phyloP scores from a whole-genome alignment of 2,797 vertebrate genomes.

The Acomys russatus region DNA sequence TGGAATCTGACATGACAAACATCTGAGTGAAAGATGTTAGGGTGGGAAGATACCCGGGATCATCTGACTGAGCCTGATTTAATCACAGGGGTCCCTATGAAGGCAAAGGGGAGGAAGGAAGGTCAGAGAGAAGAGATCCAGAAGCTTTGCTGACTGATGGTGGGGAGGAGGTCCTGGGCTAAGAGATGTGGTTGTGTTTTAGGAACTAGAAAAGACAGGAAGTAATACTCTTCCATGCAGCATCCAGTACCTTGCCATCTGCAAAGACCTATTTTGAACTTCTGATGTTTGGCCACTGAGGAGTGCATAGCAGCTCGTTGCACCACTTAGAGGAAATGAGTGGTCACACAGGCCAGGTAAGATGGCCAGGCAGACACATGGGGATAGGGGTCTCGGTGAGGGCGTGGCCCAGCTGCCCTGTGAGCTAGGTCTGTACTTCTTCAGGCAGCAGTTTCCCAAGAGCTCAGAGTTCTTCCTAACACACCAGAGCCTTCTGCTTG shows the following conservation, averaged over 20 bases:
- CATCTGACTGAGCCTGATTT: not conserved
- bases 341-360: not conserved
- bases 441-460: not conserved
- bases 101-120: not conserved
- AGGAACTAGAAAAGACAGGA: not conserved
- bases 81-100: not conserved
- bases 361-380: rapidly evolving
- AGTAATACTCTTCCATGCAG: not conserved
- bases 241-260: not conserved
- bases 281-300: not conserved
- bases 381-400: not conserved
- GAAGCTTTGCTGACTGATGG: not conserved
- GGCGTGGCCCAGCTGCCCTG: not conserved
- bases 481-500: not conserved
- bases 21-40: not conserved
- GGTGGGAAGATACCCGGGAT: not conserved
- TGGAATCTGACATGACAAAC: not conserved
- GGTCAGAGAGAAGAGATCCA: not conserved
- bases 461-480: not conserved
- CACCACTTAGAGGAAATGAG: not conserved
- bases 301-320: not conserved
- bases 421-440: not conserved
- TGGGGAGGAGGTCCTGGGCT: not conserved
- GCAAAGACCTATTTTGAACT: not conserved
- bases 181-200: not conserved